Evolutionary conservation across 2,113 vertebrate genomes (phyloP), one percentile per base, ranked within the genome.

Genomic region (Bubo scandiacus): DNA sequence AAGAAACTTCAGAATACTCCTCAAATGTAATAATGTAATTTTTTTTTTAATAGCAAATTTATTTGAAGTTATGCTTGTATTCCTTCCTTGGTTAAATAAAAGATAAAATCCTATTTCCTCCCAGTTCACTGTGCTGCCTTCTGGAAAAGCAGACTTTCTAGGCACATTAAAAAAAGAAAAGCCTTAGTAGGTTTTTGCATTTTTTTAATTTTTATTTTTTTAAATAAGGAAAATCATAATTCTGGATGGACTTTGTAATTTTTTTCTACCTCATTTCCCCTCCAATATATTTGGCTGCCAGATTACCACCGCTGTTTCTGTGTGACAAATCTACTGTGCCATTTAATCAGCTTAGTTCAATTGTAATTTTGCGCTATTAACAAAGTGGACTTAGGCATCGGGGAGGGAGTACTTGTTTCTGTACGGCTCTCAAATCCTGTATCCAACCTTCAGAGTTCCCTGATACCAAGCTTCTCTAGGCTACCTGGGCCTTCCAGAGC

Each of bases 261-360:
- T 78, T 54, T 51, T 58, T 66, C 58, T 61, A 70, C 83, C 57
- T 74, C n/a, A 65, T 87, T 80, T 87, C 43, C 43, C 38, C 72
- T 68, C 55, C 82, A 74, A 70, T 25, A 21, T 66, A 55, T 75
- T 72, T 77, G 68, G 20, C 45, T 81, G 62, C 45, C 52, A 70
- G 79, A 61, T 81, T 65, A 91, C 49, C 81, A 59, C 2, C 71
- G 54, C 45, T 23, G 9, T n/a, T 80, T 90, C 81, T 55, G 43
- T 51, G 87, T 61, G 70, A 57, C 91, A 71, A 45, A 91, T 51
- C 82, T 21, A 54, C 67, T 43, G 74, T 21, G 62, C 67, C 73
- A 75, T 54, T 88, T 71, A 55, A 84, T 84, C 94, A 88, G 68
- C 83, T 95, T 81, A 88, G 51, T 17, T 63, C 66, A 16, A 43